A percentile compares a stretch with the other conserved stretches of the same genome.
Evolutionary conservation across 2,113 vertebrate species (phyloP).

Genomic region (Oryzias celebensis): DNA sequence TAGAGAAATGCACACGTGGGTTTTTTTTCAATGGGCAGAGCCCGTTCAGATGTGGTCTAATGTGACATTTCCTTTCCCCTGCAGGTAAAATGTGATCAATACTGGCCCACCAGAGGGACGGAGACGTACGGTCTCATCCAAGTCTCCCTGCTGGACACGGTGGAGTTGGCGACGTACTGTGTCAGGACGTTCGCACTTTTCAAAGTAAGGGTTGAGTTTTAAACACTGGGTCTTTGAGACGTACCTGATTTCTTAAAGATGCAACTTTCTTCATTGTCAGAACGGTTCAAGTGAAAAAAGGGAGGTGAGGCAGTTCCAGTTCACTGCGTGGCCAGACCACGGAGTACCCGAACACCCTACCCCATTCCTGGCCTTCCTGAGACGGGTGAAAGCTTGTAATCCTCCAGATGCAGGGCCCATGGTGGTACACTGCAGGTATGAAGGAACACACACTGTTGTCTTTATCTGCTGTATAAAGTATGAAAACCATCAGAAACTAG

Average conservation of each 20-base stretch:
- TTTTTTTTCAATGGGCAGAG: neutral
- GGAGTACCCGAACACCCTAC: slow-evolving; percentile 98
- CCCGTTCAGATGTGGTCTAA: neutral
- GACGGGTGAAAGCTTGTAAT: slow-evolving; percentile 96
- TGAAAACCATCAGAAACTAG: too few species aligned
- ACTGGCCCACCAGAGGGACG: slow-evolving; percentile 95
- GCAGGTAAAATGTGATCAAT: slow-evolving; percentile 98
- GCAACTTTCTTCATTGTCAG: slow-evolving; percentile 63
- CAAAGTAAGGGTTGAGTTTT: slow-evolving; percentile 81
- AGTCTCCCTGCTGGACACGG: slow-evolving; percentile 92
- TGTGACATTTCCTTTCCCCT: slow-evolving; percentile 25
- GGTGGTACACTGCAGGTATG: slow-evolving; percentile 99
- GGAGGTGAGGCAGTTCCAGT: slow-evolving; percentile 98
- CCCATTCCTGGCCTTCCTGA: slow-evolving; percentile 93
- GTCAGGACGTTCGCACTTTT: slow-evolving; percentile 97
- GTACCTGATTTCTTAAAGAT: slow-evolving; percentile 1
- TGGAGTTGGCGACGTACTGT: slow-evolving; percentile 95
- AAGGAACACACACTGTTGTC: slow-evolving; percentile 23
- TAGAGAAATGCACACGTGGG: neutral
- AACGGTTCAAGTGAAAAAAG: slow-evolving; percentile 97
- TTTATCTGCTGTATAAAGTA: neutral
- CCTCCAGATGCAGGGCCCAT: slow-evolving; percentile 97
- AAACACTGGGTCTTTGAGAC: neutral
- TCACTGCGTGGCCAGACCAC: slow-evolving; percentile 99
- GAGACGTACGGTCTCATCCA: slow-evolving; percentile 96